These are phyloP conservation scores for Ptychobarbus kaznakovi DNA, from an alignment of 2,797 vertebrate genomes.

Conservation along the genomic window DNA sequence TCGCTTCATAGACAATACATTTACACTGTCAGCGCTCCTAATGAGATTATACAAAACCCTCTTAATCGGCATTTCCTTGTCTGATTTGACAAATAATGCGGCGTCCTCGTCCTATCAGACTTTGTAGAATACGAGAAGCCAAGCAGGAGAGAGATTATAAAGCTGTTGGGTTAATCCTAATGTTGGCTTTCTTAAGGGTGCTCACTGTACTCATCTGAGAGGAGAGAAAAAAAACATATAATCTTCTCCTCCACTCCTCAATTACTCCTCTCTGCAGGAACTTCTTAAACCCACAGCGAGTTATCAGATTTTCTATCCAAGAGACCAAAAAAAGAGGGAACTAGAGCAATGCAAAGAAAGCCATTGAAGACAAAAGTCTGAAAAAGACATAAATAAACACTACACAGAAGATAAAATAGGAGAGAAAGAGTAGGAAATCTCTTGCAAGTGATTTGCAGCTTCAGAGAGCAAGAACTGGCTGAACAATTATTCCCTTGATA, in stretches of 20 bases:
- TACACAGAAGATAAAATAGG: neutral
- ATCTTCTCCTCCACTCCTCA: constrained; percentile 58
- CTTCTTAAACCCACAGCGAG: constrained; percentile 50
- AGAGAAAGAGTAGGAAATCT: neutral
- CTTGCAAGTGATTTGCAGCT: neutral
- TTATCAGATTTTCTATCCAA: constrained; percentile 47
- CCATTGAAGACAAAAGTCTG: neutral
- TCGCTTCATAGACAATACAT: constrained; percentile 30
- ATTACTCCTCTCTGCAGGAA: constrained; percentile 59
- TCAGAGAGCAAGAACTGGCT: neutral
- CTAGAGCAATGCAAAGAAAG: neutral
- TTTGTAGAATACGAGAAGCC: constrained; percentile 52
- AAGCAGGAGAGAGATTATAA: constrained; percentile 60
- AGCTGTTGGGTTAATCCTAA: constrained; percentile 59
- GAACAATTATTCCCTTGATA: neutral
- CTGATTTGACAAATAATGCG: constrained; percentile 60
- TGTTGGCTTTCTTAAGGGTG: constrained; percentile 56
- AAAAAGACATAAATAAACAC: neutral
- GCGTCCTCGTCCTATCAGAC: constrained; percentile 54
- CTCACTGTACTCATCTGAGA: constrained; percentile 56
- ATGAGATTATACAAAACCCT: constrained; percentile 57
- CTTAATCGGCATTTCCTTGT: constrained; percentile 54
- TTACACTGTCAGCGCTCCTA: constrained; percentile 46
- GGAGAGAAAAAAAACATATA: constrained; percentile 59
- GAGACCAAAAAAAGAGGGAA: neutral